phyloP scores from a whole-genome alignment of 2,113 vertebrate species.

The Nannospalax galili region DNA sequence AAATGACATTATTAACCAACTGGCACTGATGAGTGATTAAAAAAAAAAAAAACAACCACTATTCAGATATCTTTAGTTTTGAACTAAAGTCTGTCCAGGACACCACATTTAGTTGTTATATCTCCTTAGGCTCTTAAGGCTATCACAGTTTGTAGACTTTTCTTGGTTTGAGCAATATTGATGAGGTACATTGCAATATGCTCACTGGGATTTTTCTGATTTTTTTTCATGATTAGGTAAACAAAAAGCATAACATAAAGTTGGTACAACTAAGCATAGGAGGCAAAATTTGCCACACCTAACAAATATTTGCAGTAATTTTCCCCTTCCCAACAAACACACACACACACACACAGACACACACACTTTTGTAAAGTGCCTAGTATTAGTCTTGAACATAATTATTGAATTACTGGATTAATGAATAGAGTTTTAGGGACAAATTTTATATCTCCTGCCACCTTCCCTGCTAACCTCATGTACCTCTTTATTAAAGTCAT shows the following conservation, averaged over 20 bases:
- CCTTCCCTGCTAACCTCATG: not conserved
- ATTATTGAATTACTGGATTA: not conserved
- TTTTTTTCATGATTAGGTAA: not conserved
- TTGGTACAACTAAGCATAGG: not conserved
- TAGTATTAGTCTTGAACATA: not conserved
- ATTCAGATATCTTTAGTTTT: not conserved
- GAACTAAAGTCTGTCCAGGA: not conserved
- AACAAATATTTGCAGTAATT: not conserved
- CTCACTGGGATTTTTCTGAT: not conserved
- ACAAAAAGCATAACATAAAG: conserved; percentile 29
- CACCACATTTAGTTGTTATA: not conserved
- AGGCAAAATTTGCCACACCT: not conserved
- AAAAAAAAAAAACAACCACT: too few species aligned
- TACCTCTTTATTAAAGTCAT: not conserved
- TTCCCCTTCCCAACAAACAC: not conserved
- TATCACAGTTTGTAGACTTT: not conserved
- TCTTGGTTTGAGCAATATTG: not conserved
- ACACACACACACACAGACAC: not conserved
- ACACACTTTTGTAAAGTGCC: not conserved
- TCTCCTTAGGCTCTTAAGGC: not conserved
- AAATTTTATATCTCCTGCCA: not conserved
- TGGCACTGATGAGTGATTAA: not conserved
- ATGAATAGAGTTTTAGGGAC: not conserved
- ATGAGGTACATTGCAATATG: not conserved
- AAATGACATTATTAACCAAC: not conserved